Conservation (phyloP, 2,888 invertebrate genomes). For the Prosopocoilus inquinatus region DNA sequence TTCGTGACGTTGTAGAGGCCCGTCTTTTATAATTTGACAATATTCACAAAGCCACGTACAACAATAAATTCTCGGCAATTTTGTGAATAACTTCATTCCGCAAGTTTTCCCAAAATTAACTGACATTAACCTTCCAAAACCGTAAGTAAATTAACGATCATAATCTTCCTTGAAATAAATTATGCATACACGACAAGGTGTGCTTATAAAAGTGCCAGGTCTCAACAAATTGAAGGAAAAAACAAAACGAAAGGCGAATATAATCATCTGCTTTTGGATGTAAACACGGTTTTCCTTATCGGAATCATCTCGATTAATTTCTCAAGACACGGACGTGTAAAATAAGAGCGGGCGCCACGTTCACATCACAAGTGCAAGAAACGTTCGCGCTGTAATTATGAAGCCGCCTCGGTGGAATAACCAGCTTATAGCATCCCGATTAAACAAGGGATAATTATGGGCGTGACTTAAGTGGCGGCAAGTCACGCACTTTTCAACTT, state of each 20-base stretch:
- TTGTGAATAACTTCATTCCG: too few relatives aligned
- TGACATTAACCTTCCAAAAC: too few relatives aligned
- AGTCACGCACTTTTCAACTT: constrained; percentile 1
- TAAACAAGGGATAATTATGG: constrained; percentile 3
- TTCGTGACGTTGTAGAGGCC: too few relatives aligned
- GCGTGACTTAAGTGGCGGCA: constrained; percentile 2
- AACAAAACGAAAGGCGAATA: background rate
- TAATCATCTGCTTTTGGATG: constrained; percentile 14
- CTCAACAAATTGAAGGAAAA: background rate
- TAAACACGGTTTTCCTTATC: constrained; percentile 10
- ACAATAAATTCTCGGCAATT: too few relatives aligned
- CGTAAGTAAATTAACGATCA: too few relatives aligned
- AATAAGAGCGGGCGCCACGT: constrained; percentile 10
- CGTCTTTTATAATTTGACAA: too few relatives aligned
- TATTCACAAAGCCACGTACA: too few relatives aligned
- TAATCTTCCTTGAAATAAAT: too few relatives aligned
- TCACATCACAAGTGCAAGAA: constrained; percentile 3
- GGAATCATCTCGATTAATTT: constrained; percentile 11
- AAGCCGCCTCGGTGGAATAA: constrained; percentile 6
- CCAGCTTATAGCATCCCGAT: constrained; percentile 8
- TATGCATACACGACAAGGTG: too few relatives aligned
- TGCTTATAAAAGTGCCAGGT: too few relatives aligned
- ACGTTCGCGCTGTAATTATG: constrained; percentile 8
- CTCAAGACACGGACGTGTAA: constrained; percentile 8
- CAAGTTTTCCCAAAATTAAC: too few relatives aligned